phyloP scores from a whole-genome alignment of 1,140 invertebrate genomes.

The Leptinotarsa lineolata region DNA sequence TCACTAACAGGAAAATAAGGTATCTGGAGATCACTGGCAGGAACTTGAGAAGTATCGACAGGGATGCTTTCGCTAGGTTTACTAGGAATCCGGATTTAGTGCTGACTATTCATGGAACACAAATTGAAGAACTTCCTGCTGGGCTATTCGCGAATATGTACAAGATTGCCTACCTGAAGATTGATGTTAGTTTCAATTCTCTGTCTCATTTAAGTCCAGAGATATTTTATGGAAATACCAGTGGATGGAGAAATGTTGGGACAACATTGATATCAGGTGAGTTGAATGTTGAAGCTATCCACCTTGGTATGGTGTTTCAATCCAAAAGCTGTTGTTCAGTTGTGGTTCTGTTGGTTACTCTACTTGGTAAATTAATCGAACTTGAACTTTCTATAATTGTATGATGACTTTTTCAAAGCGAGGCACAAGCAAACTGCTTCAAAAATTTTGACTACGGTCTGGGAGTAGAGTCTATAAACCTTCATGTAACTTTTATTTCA shows the following conservation, averaged over 20 bases:
- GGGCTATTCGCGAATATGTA: constrained; percentile 77
- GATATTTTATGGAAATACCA: constrained; percentile 81
- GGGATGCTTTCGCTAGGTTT: constrained; percentile 72
- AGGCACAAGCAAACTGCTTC: too few species aligned
- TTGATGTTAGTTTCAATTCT: constrained; percentile 82
- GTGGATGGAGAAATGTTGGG: constrained; percentile 81
- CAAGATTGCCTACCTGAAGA: constrained; percentile 75
- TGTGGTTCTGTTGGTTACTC: too few species aligned
- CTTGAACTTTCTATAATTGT: too few species aligned
- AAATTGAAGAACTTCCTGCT: constrained; percentile 74
- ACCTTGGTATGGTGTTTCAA: too few species aligned
- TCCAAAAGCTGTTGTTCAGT: too few species aligned
- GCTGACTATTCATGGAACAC: constrained; percentile 75
- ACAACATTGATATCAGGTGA: constrained; percentile 78
- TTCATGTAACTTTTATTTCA: too few species aligned
- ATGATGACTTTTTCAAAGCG: too few species aligned
- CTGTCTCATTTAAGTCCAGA: constrained; percentile 78
- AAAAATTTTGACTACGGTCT: too few species aligned
- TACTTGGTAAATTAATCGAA: too few species aligned
- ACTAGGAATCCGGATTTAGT: constrained; percentile 69
- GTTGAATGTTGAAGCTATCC: not conserved
- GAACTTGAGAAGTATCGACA: constrained; percentile 69
- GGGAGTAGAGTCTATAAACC: too few species aligned
- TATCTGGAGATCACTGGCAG: constrained; percentile 78
- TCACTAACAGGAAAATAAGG: constrained; percentile 74